Evolutionary conservation across 2,888 invertebrate genomes (phyloP).

Genomic region (Sabatieria punctata): DNA sequence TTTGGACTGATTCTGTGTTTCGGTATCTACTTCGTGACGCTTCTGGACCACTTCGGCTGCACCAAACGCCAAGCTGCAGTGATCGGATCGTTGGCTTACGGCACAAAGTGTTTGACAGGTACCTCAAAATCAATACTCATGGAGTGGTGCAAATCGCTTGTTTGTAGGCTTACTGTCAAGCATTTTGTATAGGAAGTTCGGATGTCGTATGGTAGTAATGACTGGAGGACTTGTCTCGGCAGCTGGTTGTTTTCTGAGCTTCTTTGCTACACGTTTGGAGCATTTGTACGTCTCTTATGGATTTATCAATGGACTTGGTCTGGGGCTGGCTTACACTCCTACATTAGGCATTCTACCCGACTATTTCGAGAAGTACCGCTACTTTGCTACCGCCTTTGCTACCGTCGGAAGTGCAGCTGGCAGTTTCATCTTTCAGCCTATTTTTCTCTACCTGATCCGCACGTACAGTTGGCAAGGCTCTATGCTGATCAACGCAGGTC

Average conservation of each 20-base stretch:
- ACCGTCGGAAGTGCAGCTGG: slow-evolving; percentile 34
- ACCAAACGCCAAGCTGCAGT: not conserved
- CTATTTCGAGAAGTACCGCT: slow-evolving; percentile 32
- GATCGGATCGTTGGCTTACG: slow-evolving; percentile 4
- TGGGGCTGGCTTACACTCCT: slow-evolving; percentile 26
- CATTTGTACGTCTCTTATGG: slow-evolving; percentile 32
- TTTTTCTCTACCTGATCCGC: slow-evolving; percentile 28
- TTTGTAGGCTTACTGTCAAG: slow-evolving; percentile 33
- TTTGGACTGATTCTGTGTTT: slow-evolving; percentile 3
- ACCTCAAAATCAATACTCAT: no score
- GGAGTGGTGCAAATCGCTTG: no score
- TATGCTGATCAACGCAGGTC: slow-evolving; percentile 24
- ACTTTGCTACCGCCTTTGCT: slow-evolving; percentile 33
- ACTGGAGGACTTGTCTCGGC: slow-evolving; percentile 29
- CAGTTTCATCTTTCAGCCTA: slow-evolving; percentile 29
- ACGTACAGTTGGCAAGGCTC: slow-evolving; percentile 32
- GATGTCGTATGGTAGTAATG: slow-evolving; percentile 30
- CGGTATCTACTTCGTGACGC: slow-evolving; percentile 1
- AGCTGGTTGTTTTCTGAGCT: slow-evolving; percentile 27
- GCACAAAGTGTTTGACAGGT: not conserved
- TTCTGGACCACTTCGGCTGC: not conserved
- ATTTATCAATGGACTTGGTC: slow-evolving; percentile 27
- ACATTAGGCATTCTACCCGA: slow-evolving; percentile 33
- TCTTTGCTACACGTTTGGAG: slow-evolving; percentile 26
- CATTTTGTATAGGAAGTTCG: slow-evolving; percentile 30